phyloP scores from a whole-genome alignment of 23 tunicate genomes.

The Styela clava region DNA sequence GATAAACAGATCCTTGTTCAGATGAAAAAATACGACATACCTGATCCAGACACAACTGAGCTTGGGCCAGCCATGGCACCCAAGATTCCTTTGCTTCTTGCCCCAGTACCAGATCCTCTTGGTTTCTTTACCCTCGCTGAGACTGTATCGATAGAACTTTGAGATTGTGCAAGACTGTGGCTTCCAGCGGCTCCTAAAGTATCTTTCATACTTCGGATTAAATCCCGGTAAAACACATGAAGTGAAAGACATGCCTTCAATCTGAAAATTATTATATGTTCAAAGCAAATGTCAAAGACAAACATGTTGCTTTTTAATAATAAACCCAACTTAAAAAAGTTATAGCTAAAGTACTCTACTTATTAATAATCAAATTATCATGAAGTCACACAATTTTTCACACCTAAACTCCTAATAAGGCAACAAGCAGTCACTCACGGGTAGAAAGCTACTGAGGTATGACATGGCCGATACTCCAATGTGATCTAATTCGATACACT shows the following conservation, averaged over 20 bases:
- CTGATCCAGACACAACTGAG: conserved; percentile 84
- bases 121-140: conserved; percentile 19
- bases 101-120: conserved; percentile 28
- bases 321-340: too few species aligned
- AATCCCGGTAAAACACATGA: conserved; percentile 60
- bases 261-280: conserved; percentile 24
- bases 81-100: conserved; percentile 22
- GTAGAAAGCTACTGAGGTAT: too few species aligned
- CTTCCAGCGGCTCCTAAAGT: conserved; percentile 52
- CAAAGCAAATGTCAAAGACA: neutral
- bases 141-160: conserved; percentile 63
- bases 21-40: too few species aligned
- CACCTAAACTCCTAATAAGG: too few species aligned
- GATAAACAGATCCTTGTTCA: too few species aligned
- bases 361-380: too few species aligned
- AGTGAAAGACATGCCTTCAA: conserved; percentile 71
- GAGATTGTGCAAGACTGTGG: conserved; percentile 71
- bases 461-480: too few species aligned
- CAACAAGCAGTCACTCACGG: too few species aligned
- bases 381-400: too few species aligned
- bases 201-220: conserved; percentile 56
- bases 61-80: conserved; percentile 42
- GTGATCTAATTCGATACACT: too few species aligned
- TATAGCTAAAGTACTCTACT: too few species aligned
- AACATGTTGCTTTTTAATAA: too few species aligned